These are phyloP conservation scores for Gymnocypris eckloni DNA, from an alignment of 2,797 vertebrate genomes.

Conservation along the genomic window DNA sequence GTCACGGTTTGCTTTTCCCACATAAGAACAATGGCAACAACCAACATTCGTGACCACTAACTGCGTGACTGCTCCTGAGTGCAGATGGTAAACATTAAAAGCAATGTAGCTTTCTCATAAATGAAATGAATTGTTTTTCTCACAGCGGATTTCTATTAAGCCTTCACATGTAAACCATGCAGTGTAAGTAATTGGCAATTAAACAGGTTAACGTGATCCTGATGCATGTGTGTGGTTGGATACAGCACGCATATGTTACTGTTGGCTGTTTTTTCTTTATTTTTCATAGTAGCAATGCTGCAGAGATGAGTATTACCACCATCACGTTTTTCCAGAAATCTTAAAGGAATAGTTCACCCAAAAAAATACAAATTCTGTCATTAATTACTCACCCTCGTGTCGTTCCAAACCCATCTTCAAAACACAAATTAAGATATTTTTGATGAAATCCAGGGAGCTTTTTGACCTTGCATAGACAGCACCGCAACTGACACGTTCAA, in stretches of 20 bases:
- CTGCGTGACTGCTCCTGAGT: constrained; percentile 55
- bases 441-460: neutral
- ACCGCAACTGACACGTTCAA: neutral
- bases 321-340: neutral
- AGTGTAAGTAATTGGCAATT: constrained; percentile 37
- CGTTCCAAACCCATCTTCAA: neutral
- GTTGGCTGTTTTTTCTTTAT: constrained; percentile 25
- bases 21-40: constrained; percentile 51
- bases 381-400: neutral
- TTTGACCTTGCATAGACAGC: neutral
- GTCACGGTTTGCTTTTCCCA: constrained; percentile 59
- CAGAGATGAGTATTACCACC: neutral
- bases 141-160: constrained; percentile 47
- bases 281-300: neutral
- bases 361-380: neutral
- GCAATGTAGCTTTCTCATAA: constrained; percentile 62
- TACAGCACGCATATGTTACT: constrained; percentile 39
- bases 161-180: constrained; percentile 49
- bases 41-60: constrained; percentile 48
- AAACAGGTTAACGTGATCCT: constrained; percentile 19
- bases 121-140: constrained; percentile 63
- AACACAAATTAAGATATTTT: constrained; percentile 1
- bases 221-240: constrained; percentile 25
- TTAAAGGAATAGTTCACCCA: neutral
- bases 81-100: constrained; percentile 75